Base-by-base conservation (phyloP, 2,113 vertebrate species). In the Pseudopodoces humilis region DNA sequence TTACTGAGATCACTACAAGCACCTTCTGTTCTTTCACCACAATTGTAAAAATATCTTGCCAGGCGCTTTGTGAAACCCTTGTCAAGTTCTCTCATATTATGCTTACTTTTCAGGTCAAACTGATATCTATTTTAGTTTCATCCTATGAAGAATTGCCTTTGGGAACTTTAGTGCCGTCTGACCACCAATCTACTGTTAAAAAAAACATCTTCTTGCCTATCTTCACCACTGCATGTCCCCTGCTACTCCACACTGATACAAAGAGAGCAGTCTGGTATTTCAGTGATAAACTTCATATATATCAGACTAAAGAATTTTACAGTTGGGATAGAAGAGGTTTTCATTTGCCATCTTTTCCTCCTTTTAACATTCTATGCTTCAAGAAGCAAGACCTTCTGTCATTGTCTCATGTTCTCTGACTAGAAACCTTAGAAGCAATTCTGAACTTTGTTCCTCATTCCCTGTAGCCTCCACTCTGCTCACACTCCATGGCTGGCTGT, bases 371-470 rank as follows among this genome's bases (percentile, higher is more conserved):
- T 72, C 15, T 37, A 8, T 0, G 7, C 13, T 76, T 63, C 43
- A 91, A 78, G 52, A 15, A 79, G 46, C 1, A 2, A 37, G 15
- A 37, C 18, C 14, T 22, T 69, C 39, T 67, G 55, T 59, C n/a
- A 15, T 10, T 0, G 0, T 18, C 58, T 86, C 37, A 13, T 7
- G 24, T 10, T 11, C 43, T 74, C 76, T 71, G 33, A 71, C 10
- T 16, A 31, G 20, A 71, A 74, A 27, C 0, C 0, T 41, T 43
- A 21, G 28, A 43, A 91, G 30, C 16, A 43, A 30, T 65, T 63
- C 22, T 2, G 16, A 63, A 33, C 22, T 62, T 53, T 39, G 20
- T 1, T 90, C 21, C n/a, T 70, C 31, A 12, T 27, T 49, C 49
- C 15, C 44, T 12, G 33, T 5, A 47, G 27, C 62, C 59, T 49